Evolutionary conservation across 2,888 invertebrate species (phyloP).

Genomic region (Caenorhabditis afra): DNA sequence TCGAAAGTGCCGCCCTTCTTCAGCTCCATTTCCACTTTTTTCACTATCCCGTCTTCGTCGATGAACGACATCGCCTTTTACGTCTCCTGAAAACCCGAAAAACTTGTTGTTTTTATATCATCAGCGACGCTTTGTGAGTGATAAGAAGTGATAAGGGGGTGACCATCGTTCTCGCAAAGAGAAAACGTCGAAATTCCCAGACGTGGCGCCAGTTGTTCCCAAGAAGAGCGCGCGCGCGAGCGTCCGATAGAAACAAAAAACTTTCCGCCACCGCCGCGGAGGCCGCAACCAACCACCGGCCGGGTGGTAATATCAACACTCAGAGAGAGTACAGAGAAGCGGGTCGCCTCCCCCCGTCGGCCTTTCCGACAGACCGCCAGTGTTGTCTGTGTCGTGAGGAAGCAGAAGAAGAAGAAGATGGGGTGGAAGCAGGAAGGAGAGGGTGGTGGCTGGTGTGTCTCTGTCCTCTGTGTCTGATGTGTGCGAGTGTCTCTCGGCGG

Average conservation of each 20-base stretch:
- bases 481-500: conserved; percentile 13
- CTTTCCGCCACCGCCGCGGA: too few relatives aligned
- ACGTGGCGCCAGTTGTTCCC: neutral
- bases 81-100: neutral
- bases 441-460: conserved; percentile 5
- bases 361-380: too few relatives aligned
- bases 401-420: conserved; percentile 6
- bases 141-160: too few relatives aligned
- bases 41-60: conserved; percentile 34
- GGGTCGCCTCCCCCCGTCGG: too few relatives aligned
- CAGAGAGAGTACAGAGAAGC: conserved; percentile 32
- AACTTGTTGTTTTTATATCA: too few relatives aligned
- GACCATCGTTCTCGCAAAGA: too few relatives aligned
- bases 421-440: conserved; percentile 19
- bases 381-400: too few relatives aligned
- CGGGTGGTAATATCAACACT: too few relatives aligned
- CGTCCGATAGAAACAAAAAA: too few relatives aligned
- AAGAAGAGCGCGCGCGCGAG: too few relatives aligned
- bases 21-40: conserved; percentile 34
- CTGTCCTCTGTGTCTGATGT: conserved; percentile 14
- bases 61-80: neutral
- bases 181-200: neutral
- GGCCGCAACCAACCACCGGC: too few relatives aligned
- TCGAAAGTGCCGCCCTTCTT: conserved; percentile 56
- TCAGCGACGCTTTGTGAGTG: too few relatives aligned